Evolutionary conservation across 2,113 vertebrate genomes (phyloP), one percentile per base, ranked within the genome.

Genomic region (Hystrix brachyura): DNA sequence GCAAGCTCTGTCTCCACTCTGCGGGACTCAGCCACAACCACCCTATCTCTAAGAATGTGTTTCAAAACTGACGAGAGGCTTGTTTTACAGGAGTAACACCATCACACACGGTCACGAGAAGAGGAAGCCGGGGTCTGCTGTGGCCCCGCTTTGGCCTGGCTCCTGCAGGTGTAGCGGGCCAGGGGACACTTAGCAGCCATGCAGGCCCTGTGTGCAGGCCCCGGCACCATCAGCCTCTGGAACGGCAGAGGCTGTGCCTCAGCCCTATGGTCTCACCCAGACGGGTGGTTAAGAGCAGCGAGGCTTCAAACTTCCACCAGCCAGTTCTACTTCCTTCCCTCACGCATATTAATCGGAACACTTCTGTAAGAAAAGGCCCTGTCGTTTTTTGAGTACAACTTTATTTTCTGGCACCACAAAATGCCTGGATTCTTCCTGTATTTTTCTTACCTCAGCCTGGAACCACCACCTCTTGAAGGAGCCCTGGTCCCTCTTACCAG

Each of bases 1-100:
- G 97, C 65, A 83, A 82, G 84, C 76, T 88, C 65, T 72, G 34
- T 46, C 96, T 60, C 86, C 55, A 43, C 95, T 82, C 78, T 64
- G 4, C 64, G 29, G n/a, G 14, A 48, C n/a, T 93, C 21, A 55
- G 29, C 64, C 43, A 71, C 78, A 14, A 9, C 27, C 14, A 72
- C 10, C 51, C 38, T 12, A 25, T 25, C 46, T 76, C 51, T 48
- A 59, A 71, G 60, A 64, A 59, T 34, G 53, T 57, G 43, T 76
- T 84, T 87, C 51, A 76, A 71, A 78, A 87, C 74, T 67, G 69
- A 64, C 55, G 32, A 67, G 46, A 91, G 51, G 55, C 32, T 91
- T 59, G n/a, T 57, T 90, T 83, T 64, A 51, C 71, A 76, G 91
- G 59, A 48, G 79, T 6, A 23, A 59, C 29, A 57, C 14, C 1